Percentiles rank a stretch among this genome's conserved stretches.
Evolutionary conservation across 1,140 invertebrate genomes (phyloP).

Genomic region (Zaprionus ornatus): DNA sequence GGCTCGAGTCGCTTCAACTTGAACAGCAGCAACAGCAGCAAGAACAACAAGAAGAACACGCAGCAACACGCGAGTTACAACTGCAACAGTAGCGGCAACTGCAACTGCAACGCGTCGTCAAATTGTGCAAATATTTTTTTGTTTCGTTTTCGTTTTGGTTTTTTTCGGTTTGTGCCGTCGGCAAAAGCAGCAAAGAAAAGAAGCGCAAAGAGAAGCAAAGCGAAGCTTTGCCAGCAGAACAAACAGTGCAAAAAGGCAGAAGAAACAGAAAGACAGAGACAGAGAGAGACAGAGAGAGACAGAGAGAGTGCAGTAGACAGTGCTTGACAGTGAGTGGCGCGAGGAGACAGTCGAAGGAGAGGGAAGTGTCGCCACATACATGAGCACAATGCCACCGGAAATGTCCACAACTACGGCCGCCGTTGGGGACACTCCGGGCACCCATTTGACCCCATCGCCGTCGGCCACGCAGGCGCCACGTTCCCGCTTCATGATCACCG

Average conservation of each 20-base stretch:
- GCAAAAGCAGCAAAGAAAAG: conserved; percentile 5
- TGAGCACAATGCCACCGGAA: conserved; percentile 83
- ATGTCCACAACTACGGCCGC: conserved; percentile 76
- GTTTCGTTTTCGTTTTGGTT: conserved; percentile 35
- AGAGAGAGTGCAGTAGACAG: not conserved
- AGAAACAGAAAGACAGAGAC: not conserved
- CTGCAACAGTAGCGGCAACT: not conserved
- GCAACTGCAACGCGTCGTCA: not conserved
- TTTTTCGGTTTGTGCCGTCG: conserved; percentile 48
- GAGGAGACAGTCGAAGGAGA: not conserved
- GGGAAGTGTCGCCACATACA: conserved; percentile 54
- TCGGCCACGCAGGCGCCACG: conserved; percentile 86
- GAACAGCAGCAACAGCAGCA: conserved; percentile 1
- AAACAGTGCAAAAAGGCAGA: not conserved
- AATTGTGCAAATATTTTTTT: conserved; percentile 14
- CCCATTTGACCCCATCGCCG: conserved; percentile 19
- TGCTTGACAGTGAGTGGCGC: too few relatives aligned
- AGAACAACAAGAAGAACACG: not conserved
- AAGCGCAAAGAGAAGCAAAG: too few relatives aligned
- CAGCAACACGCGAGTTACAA: not conserved
- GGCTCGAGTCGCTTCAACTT: conserved; percentile 20
- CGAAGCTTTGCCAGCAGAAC: not conserved
- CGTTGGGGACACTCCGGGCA: conserved; percentile 62
- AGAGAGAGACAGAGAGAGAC: not conserved
- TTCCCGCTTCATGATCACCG: conserved; percentile 91